Evolutionary conservation across 37 sponge, comb jelly and placozoan genomes (phyloP).

Genomic region (Tethya wilhelma): DNA sequence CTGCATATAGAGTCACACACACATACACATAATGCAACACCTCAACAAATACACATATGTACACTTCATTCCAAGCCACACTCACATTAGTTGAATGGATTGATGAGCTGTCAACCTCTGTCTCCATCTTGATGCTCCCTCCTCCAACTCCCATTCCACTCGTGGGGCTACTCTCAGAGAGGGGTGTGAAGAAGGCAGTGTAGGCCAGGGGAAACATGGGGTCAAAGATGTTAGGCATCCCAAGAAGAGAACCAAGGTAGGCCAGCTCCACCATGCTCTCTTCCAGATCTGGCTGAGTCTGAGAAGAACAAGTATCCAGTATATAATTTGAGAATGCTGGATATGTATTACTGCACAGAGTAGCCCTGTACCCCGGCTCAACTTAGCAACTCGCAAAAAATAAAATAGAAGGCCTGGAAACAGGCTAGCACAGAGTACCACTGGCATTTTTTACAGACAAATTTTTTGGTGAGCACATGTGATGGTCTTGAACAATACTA

Average conservation of each 20-base stretch:
- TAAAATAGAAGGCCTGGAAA: too few species aligned
- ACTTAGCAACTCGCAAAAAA: too few species aligned
- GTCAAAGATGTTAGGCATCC: constrained; percentile 56
- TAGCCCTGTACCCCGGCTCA: too few species aligned
- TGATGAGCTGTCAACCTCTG: not conserved
- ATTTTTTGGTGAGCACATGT: too few species aligned
- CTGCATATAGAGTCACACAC: constrained; percentile 13
- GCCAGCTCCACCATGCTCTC: constrained; percentile 48
- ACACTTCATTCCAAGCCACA: not conserved
- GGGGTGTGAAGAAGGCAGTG: constrained; percentile 43
- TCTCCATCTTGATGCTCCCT: not conserved
- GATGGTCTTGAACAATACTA: not conserved
- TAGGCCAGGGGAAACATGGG: constrained; percentile 61
- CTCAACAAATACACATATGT: too few species aligned
- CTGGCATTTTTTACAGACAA: not conserved
- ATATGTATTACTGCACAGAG: too few species aligned
- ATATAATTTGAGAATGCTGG: too few species aligned
- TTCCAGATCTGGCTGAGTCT: constrained; percentile 20
- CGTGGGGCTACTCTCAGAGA: not conserved
- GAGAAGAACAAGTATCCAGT: too few species aligned
- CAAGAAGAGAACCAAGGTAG: constrained; percentile 55
- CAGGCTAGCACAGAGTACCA: too few species aligned
- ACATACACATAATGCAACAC: too few species aligned
- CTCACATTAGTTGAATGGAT: constrained; percentile 34
- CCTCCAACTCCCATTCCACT: not conserved